phyloP scores from a whole-genome alignment of 1,140 invertebrate species.

The Penaeus vannamei region DNA sequence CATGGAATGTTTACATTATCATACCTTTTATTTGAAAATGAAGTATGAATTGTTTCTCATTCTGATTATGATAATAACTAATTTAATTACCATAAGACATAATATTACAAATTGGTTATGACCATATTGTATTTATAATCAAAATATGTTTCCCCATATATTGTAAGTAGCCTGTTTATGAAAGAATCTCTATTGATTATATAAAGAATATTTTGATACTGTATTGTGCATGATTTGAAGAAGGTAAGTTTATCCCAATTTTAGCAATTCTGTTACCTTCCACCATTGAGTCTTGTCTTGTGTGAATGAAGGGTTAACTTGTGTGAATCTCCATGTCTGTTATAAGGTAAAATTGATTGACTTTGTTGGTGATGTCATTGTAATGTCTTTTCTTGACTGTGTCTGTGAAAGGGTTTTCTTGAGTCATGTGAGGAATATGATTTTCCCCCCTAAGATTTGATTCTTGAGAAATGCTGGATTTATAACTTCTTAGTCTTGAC shows the following conservation, averaged over 20 bases:
- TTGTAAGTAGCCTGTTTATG: constrained; percentile 46
- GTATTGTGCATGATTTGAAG: constrained; percentile 43
- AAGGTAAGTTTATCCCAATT: constrained; percentile 51
- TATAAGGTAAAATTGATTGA: no score
- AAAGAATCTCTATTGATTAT: constrained; percentile 42
- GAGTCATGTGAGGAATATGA: no score
- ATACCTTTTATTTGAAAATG: constrained; percentile 42
- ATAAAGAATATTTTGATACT: constrained; percentile 57
- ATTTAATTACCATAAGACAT: no score
- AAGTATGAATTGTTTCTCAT: constrained; percentile 30
- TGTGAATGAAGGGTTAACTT: constrained; percentile 37
- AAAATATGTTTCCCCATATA: constrained; percentile 47
- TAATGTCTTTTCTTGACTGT: no score
- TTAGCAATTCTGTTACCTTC: constrained; percentile 27
- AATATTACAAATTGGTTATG: background rate
- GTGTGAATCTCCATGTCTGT: constrained; percentile 37
- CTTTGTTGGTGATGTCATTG: no score
- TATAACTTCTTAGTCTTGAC: background rate
- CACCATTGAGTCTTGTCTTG: constrained; percentile 35
- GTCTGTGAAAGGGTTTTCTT: no score
- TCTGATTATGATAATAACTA: background rate
- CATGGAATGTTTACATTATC: constrained; percentile 36
- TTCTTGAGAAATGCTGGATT: constrained; percentile 9
- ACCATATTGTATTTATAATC: constrained; percentile 37
- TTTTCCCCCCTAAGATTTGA: background rate